phyloP scores from a whole-genome alignment of 2,113 vertebrate species.

The Lepisosteus oculatus region DNA sequence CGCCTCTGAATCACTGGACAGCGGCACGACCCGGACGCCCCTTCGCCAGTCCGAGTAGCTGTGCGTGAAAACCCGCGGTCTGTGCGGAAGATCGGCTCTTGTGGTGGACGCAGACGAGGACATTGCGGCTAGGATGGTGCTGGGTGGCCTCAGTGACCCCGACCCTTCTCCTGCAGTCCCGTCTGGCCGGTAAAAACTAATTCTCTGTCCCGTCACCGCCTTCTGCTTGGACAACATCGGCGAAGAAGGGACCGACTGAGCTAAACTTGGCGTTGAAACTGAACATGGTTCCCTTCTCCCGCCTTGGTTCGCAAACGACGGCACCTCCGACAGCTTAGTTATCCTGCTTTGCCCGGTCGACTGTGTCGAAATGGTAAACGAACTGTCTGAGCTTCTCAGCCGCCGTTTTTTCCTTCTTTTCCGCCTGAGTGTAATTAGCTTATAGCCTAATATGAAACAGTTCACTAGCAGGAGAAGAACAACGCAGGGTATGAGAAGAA shows the following conservation, averaged over 20 bases:
- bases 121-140: constrained; percentile 42
- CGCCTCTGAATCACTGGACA: constrained; percentile 55
- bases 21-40: constrained; percentile 42
- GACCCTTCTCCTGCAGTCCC: constrained; percentile 46
- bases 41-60: constrained; percentile 36
- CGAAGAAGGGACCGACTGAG: constrained; percentile 58
- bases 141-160: constrained; percentile 49
- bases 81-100: constrained; percentile 17
- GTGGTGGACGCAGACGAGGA: constrained; percentile 31
- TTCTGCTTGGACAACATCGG: constrained; percentile 56
- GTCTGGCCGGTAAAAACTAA: constrained; percentile 52
- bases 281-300: constrained; percentile 41
- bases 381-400: constrained; percentile 28
- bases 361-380: constrained; percentile 37
- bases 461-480: constrained; percentile 65
- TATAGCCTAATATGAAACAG: constrained; percentile 66
- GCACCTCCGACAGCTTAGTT: constrained; percentile 31
- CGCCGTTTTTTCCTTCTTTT: constrained; percentile 27
- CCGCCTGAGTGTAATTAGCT: constrained; percentile 48
- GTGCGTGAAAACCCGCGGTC: constrained; percentile 20
- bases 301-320: constrained; percentile 31
- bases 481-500: constrained; percentile 67
- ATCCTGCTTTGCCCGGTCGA: constrained; percentile 41
- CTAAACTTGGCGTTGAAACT: constrained; percentile 50
- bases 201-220: constrained; percentile 36